Evolutionary conservation across 2,113 vertebrate species (phyloP), one percentile per base, ranked within the genome.

Genomic region (Phasianus colchicus): DNA sequence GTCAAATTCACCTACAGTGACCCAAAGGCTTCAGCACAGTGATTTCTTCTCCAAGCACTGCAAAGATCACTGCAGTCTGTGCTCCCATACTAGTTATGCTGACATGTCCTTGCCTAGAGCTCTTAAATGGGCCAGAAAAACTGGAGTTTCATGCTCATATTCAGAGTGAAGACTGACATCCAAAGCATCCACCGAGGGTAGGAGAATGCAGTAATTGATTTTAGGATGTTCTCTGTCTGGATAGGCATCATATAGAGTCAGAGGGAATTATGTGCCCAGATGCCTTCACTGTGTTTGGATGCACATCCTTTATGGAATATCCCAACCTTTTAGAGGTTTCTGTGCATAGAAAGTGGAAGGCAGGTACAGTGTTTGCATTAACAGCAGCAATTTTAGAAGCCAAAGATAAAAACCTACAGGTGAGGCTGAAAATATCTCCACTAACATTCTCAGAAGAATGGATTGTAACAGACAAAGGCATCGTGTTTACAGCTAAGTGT

Each of bases 21-120:
- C 63, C 27, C 1, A 0, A n/a, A 92, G 54, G 52, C 11, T 81
- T 75, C 22, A 50, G 43, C 30, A 32, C 38, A 20, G 30, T 25
- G 17, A 79, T 52, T 72, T 83, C 82, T 19, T 55, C 78, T 40
- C 8, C 10, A 29, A 71, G n/a, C 11, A 30, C 89, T 83, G 66
- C 50, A 88, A 85, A 80, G 54, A 38, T 88, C 94, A 83, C 25
- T 66, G 81, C 25, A 91, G 74, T 47, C 13, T 73, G 36, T 14
- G 66, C 30, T 70, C 34, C 73, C 24, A 78, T 34, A 45, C 21
- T 87, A 8, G 50, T 89, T 48, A 17, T 55, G 75, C 24, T 66
- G 60, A 67, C n/a, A 70, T 22, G 63, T 18, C 67, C 55, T 63
- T 80, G 42, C 50, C 32, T 17, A 21, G 30, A 30, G 66, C 69